phyloP scores from a whole-genome alignment of 1,140 invertebrate species.

The Zeugodacus cucurbitae region DNA sequence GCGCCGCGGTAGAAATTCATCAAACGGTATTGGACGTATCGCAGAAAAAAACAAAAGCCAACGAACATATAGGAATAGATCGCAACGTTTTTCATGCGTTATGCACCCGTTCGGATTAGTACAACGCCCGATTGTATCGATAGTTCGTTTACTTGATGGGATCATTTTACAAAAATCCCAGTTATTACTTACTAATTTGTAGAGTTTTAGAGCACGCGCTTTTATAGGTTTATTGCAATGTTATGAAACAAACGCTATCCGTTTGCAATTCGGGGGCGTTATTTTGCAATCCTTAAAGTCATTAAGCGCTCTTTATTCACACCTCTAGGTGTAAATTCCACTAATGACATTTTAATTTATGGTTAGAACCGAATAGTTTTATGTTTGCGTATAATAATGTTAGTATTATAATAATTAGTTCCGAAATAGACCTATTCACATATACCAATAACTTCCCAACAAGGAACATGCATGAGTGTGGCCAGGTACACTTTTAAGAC shows the following conservation, averaged over 20 bases:
- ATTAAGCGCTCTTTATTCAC: neutral
- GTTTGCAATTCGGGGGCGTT: neutral
- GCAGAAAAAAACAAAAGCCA: slow-evolving; percentile 51
- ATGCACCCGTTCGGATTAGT: neutral
- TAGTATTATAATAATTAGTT: too few species aligned
- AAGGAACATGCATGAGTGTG: too few species aligned
- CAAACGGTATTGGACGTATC: slow-evolving; percentile 52
- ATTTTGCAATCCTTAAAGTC: neutral
- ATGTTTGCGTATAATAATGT: too few species aligned
- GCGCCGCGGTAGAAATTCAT: slow-evolving; percentile 2
- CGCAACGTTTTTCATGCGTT: slow-evolving; percentile 44
- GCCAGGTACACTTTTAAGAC: too few species aligned
- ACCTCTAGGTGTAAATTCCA: neutral
- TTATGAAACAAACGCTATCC: neutral
- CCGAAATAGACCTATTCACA: too few species aligned
- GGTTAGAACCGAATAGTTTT: neutral
- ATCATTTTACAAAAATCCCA: neutral
- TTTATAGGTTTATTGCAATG: neutral
- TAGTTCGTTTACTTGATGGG: neutral
- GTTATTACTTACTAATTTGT: neutral
- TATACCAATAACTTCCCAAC: too few species aligned
- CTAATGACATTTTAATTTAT: neutral
- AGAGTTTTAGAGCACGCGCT: neutral
- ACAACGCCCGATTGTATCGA: neutral
- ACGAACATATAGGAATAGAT: slow-evolving; percentile 56